These are phyloP conservation scores for Sesia bembeciformis DNA, from an alignment of 2,888 invertebrate species.

Conservation along the genomic window DNA sequence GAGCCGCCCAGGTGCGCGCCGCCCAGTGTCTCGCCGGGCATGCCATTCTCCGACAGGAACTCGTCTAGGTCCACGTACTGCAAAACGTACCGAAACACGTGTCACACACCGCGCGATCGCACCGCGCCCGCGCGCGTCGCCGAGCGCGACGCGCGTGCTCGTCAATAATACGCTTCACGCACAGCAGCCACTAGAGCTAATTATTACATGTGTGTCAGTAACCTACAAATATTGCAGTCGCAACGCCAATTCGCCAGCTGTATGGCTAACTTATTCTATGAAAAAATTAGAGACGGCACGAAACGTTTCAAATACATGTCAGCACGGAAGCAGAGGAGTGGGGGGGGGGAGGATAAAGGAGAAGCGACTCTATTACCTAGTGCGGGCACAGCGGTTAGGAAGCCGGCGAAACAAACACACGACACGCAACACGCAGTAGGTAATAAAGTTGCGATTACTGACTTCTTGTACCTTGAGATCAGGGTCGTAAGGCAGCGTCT, in stretches of 20 bases:
- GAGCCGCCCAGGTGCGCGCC: conserved; percentile 79
- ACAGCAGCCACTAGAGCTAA: neutral
- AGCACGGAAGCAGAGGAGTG: conserved; percentile 7
- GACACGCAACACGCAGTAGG: conserved; percentile 56
- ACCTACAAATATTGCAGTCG: neutral
- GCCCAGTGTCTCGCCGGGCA: conserved; percentile 85
- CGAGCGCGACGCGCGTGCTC: conserved; percentile 14
- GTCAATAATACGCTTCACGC: conserved; percentile 2
- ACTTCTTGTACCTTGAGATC: conserved; percentile 94
- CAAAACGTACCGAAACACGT: conserved; percentile 31
- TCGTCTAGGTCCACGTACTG: conserved; percentile 98
- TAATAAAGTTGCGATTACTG: conserved; percentile 68
- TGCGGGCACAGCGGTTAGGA: conserved; percentile 36
- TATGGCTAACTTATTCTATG: neutral
- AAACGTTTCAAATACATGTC: neutral
- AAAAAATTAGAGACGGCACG: conserved; percentile 1
- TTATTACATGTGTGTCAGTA: neutral
- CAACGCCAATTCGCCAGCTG: conserved; percentile 3
- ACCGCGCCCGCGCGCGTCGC: conserved; percentile 8
- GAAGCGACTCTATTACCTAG: conserved; percentile 54
- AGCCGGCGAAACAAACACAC: conserved; percentile 39
- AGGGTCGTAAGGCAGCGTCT: conserved; percentile 92
- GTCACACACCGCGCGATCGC: conserved; percentile 8
- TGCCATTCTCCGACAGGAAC: conserved; percentile 96
- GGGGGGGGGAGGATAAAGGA: conserved; percentile 6